Conservation (phyloP, 2,113 vertebrate species). For the Prochilodus magdalenae region DNA sequence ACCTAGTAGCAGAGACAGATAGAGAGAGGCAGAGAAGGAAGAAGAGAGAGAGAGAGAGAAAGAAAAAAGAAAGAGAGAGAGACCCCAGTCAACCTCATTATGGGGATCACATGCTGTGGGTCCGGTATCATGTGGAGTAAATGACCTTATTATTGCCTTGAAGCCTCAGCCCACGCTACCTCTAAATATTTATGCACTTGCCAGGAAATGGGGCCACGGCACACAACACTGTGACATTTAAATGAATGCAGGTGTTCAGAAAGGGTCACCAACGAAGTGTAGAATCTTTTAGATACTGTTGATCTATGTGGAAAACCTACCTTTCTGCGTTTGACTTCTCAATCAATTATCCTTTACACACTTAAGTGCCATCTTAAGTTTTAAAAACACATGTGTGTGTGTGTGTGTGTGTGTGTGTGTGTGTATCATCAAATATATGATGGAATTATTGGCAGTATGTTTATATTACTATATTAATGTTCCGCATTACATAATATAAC, state of each 20-base stretch:
- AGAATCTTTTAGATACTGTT: neutral
- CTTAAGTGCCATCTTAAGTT: too few species aligned
- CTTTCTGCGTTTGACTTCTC: neutral
- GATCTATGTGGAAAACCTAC: neutral
- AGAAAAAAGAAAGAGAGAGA: neutral
- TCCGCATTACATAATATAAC: too few species aligned
- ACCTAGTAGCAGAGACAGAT: too few species aligned
- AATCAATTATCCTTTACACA: neutral
- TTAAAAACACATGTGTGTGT: too few species aligned
- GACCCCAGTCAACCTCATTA: conserved; percentile 53
- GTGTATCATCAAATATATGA: too few species aligned
- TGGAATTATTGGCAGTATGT: too few species aligned
- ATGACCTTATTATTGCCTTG: conserved; percentile 60
- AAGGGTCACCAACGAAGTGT: conserved; percentile 18
- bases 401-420: too few species aligned
- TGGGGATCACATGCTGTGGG: conserved; percentile 33
- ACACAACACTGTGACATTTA: conserved; percentile 18
- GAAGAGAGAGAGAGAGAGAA: conserved; percentile 1
- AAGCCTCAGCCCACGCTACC: conserved; percentile 35
- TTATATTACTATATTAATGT: too few species aligned
- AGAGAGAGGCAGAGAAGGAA: too few species aligned
- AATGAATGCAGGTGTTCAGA: conserved; percentile 27
- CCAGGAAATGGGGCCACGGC: conserved; percentile 43
- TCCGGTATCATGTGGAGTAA: conserved; percentile 44
- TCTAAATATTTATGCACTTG: conserved; percentile 58